A percentile compares a stretch with the other conserved stretches of the same genome.
phyloP scores from a whole-genome alignment of 2,797 vertebrate species.

The Esox lucius region DNA sequence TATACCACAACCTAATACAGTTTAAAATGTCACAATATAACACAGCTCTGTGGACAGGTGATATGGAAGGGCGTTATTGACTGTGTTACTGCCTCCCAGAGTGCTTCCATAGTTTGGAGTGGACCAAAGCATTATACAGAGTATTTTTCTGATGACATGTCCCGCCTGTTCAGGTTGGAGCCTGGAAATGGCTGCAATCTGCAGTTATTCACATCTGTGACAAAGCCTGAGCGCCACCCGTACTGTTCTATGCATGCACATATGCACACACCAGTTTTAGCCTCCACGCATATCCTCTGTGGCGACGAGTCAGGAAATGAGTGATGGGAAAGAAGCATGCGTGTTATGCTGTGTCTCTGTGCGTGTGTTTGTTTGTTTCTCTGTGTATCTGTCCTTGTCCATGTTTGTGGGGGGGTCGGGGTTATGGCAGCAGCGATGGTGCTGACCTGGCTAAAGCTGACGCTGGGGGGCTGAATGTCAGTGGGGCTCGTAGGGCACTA shows the following conservation, averaged over 20 bases:
- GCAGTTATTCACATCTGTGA: neutral
- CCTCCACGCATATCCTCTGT: too few species aligned
- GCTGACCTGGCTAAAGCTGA: neutral
- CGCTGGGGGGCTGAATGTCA: neutral
- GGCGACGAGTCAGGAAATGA: too few species aligned
- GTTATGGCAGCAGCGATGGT: neutral
- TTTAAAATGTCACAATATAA: conserved; percentile 75
- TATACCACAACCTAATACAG: conserved; percentile 76
- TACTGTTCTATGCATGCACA: neutral
- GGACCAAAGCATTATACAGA: neutral
- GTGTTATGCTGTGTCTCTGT: too few species aligned
- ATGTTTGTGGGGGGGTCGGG: neutral
- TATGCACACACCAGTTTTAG: neutral
- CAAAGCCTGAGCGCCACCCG: neutral
- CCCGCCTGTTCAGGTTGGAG: neutral
- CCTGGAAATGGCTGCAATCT: conserved; percentile 31
- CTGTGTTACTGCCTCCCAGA: neutral
- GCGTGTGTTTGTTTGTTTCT: neutral
- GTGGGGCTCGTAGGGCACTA: neutral
- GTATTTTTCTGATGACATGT: neutral
- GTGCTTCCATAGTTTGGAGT: neutral
- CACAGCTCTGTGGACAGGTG: conserved; percentile 65
- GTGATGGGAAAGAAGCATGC: too few species aligned
- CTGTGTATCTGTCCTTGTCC: neutral
- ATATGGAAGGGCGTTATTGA: conserved; percentile 43